Evolutionary conservation across 2,797 vertebrate species (phyloP).

Genomic region (Pantherophis alleghaniensis): DNA sequence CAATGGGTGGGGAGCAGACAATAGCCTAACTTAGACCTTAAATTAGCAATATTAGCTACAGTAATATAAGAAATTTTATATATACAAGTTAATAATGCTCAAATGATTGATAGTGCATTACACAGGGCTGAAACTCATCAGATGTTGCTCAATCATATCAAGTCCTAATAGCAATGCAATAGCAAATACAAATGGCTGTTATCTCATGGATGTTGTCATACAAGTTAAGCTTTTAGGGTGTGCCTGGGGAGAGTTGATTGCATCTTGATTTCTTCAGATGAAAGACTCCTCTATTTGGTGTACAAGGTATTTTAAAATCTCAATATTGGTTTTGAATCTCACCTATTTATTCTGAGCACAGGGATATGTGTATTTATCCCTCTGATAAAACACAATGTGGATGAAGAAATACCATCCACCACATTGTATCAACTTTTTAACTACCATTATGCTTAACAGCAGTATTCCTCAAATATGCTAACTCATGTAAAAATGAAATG

Average conservation of each 20-base stretch:
- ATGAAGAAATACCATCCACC: background rate
- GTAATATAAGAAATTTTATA: background rate
- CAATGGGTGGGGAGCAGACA: background rate
- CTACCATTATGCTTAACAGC: background rate
- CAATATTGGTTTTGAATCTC: conserved; percentile 9
- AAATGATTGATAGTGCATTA: background rate
- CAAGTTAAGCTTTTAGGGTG: background rate
- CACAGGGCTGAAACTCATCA: background rate
- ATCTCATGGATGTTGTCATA: background rate
- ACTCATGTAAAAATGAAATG: background rate
- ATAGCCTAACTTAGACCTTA: background rate
- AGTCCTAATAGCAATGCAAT: background rate
- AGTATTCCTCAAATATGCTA: background rate
- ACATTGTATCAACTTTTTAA: background rate
- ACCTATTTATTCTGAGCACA: background rate
- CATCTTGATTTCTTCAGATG: conserved; percentile 11
- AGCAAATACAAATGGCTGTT: background rate
- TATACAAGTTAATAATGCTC: background rate
- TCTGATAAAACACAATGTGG: background rate
- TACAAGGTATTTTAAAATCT: background rate
- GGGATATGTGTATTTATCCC: background rate
- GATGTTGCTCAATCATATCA: background rate
- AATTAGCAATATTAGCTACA: background rate
- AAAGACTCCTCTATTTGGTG: background rate
- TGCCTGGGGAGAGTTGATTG: background rate